These are phyloP conservation scores for Oxyura jamaicensis DNA, from an alignment of 2,113 vertebrate species.

Conservation along the genomic window DNA sequence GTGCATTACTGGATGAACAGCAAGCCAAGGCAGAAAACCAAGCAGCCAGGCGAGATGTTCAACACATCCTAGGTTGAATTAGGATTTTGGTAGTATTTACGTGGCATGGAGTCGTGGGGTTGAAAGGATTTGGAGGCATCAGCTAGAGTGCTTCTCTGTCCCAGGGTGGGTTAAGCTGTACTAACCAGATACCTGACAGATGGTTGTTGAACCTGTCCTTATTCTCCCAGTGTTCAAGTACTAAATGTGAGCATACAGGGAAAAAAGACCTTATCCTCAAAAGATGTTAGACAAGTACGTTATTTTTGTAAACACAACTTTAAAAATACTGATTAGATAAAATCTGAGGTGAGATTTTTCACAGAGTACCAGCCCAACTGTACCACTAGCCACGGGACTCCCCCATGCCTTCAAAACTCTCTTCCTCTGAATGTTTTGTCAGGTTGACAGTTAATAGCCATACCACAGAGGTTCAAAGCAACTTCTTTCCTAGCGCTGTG, in stretches of 20 bases:
- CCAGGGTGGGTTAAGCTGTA: neutral
- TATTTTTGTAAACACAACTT: neutral
- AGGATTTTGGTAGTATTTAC: neutral
- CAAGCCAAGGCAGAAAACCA: neutral
- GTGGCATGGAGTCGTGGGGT: neutral
- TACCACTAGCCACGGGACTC: neutral
- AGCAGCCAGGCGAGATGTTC: neutral
- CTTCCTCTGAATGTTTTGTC: neutral
- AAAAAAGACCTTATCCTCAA: neutral
- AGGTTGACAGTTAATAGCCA: slow-evolving; percentile 28
- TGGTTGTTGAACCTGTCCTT: neutral
- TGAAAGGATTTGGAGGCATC: neutral
- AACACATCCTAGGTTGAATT: neutral
- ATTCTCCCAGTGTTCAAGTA: neutral
- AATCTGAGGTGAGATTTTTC: neutral
- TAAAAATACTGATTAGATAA: neutral
- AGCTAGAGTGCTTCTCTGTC: neutral
- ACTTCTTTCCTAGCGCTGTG: slow-evolving; percentile 28
- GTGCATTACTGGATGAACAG: neutral
- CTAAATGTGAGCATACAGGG: neutral
- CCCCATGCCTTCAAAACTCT: slow-evolving; percentile 17
- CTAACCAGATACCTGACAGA: rapidly evolving
- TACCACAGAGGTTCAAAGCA: slow-evolving; percentile 42
- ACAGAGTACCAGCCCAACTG: neutral
- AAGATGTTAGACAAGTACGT: neutral